Percentiles rank a stretch among this genome's conserved stretches.
These are phyloP conservation scores for Naso thynnoides DNA, from an alignment of 2,797 vertebrate genomes.

Conservation along the genomic window DNA sequence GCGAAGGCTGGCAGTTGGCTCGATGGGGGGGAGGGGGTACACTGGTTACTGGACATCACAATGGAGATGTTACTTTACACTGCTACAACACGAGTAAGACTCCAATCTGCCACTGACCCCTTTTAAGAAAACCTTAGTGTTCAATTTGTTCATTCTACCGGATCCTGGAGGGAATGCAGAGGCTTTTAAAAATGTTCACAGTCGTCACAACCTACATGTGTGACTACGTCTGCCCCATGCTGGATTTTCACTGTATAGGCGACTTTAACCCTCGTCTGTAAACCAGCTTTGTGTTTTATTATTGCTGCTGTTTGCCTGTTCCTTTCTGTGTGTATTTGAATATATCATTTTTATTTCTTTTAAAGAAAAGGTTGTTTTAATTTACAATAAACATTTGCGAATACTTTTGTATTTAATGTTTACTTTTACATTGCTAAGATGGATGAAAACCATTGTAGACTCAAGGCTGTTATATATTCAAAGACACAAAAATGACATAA, in stretches of 20 bases:
- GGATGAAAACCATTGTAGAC: too few species aligned
- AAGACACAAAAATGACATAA: too few species aligned
- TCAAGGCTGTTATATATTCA: too few species aligned
- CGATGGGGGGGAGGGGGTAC: constrained; percentile 63
- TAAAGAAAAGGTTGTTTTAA: constrained; percentile 58
- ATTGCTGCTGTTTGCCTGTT: constrained; percentile 30
- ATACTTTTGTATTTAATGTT: not conserved
- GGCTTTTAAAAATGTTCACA: not conserved
- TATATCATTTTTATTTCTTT: constrained; percentile 23
- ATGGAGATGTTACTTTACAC: constrained; percentile 73
- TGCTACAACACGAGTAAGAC: not conserved
- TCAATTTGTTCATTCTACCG: not conserved
- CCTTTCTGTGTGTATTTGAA: not conserved
- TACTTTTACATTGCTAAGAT: not conserved
- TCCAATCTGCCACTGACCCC: not conserved
- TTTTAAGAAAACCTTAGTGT: constrained; percentile 1
- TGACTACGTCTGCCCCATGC: not conserved
- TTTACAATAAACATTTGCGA: constrained; percentile 65
- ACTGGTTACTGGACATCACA: constrained; percentile 73
- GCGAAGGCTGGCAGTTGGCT: constrained; percentile 74
- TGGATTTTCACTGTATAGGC: constrained; percentile 33
- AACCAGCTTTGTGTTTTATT: constrained; percentile 42
- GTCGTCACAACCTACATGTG: not conserved
- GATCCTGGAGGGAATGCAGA: not conserved
- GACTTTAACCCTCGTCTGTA: not conserved